Evolutionary conservation across 2,888 invertebrate genomes (phyloP), one percentile per base, ranked within the genome.

Genomic region (Dioctria linearis): DNA sequence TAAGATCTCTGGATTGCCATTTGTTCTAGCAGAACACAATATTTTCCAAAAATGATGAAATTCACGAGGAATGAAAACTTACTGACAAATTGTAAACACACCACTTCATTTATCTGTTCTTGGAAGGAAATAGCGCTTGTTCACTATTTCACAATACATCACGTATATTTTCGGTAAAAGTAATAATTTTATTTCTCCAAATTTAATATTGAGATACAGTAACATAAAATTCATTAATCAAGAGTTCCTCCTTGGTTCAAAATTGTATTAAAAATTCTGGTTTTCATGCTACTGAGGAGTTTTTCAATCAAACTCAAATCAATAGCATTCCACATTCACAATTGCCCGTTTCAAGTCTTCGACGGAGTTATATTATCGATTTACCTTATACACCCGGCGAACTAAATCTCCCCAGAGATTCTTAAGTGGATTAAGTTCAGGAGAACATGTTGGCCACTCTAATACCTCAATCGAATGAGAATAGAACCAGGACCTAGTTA

Each of bases 251-350:
- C 25, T n/a, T 61, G 25, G 5, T n/a, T 61, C 61, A 61, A 61
- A 61, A 61, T 61, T 4, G 61, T 61, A 61, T 61, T 61, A 61
- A 25, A 61, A 61, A 61, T 61, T 37, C 25, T 25, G 25, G 25
- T 25, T 25, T 25, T 25, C 25, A 25, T 25, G 25, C 25, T 25
- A 25, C 25, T 57, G 57, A 6, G n/a, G 9, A 57, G 4, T 13
- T 57, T 57, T 61, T 61, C 37, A 37, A 25, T 61, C 39, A 61
- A 61, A 4, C 39, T 61, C 5, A 61, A 25, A 3, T 61, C 4
- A 61, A 5, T 61, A 61, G 61, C 61, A 37, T 61, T 61, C 25
- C 61, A 61, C 61, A 13, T 61, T 13, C 61, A 61, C 5, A 3
- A 61, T 61, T 61, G 4, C 25, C 61, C 25, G 25, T n/a, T 61